phyloP scores from a whole-genome alignment of 1,140 invertebrate genomes.

The Acyrthosiphon pisum region DNA sequence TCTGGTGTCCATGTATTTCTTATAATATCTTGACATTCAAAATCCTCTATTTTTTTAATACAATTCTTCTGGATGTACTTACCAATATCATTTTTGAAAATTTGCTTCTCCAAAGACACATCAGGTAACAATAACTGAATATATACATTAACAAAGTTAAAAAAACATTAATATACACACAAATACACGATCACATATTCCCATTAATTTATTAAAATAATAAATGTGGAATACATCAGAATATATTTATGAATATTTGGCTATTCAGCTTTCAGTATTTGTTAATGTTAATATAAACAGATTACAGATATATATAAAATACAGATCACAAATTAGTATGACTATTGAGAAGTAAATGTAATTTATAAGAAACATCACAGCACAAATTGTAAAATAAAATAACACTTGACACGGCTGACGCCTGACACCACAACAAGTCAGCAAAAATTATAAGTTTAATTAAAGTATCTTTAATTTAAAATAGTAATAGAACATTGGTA shows the following conservation, averaged over 20 bases:
- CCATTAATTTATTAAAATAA: too few species aligned
- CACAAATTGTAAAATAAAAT: not conserved
- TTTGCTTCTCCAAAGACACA: not conserved
- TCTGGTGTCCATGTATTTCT: not conserved
- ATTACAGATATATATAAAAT: too few species aligned
- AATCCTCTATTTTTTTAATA: constrained; percentile 10
- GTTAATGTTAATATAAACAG: too few species aligned
- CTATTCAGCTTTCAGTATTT: too few species aligned
- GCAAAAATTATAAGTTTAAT: not conserved
- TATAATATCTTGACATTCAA: constrained; percentile 21
- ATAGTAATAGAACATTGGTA: not conserved
- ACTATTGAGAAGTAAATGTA: too few species aligned
- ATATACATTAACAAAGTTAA: not conserved
- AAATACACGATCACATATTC: too few species aligned
- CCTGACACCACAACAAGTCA: not conserved
- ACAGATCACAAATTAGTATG: too few species aligned
- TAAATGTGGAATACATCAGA: too few species aligned
- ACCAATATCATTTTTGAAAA: constrained; percentile 27
- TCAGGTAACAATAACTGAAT: not conserved
- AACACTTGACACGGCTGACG: not conserved
- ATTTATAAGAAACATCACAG: too few species aligned
- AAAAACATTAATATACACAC: not conserved
- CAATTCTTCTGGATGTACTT: not conserved
- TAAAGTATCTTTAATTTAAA: not conserved
- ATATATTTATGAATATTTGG: too few species aligned